Base-by-base conservation (phyloP, 2,113 vertebrate species). In the Porphyrio hochstetteri region DNA sequence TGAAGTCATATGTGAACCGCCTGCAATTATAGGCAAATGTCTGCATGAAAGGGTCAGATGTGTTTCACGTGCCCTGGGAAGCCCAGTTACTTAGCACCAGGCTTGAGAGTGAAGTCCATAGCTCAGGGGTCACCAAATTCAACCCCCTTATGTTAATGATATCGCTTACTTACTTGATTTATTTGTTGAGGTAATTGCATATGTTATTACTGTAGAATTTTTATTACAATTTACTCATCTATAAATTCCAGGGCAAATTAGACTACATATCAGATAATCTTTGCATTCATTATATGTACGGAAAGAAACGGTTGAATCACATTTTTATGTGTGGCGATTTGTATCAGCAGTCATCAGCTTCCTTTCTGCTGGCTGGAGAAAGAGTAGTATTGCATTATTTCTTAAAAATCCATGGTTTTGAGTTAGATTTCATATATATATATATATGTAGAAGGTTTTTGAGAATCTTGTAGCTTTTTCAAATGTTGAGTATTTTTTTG, bases 111-210 rank as follows among this genome's bases (percentile, higher is more conserved):
- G 57, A 46, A 56, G 46, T 81, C 84, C 94, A 0, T 82, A 55
- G 92, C 90, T 90, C 53, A 55, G 57, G 75, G 91, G 87, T 95
- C 81, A 83, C 67, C 90, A 90, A 33, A 93, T 90, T 85, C 5
- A 19, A 40, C 52, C 16, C 33, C 56, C 7, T 64, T 91, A 88
- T 92, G 84, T 95, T 94, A 96, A 95, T 95, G 63, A 61, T 82
- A 70, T 95, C 90, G 69, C 55, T 55, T 61, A 89, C 46, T 92
- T 61, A 80, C 83, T 82, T 92, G 78, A 79, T 95, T 95, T 94
- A 96, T 95, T 95, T 96, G 61, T 84, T 93, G 80, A 94, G 70
- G 86, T 96, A 96, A 94, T 93, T 96, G 80, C 77, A 46, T 94
- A 89, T 95, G 74, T 90, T 90, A 92, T 95, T 92, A 93, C 38